Evolutionary conservation across 2,797 vertebrate genomes (phyloP).

Genomic region (Steatocranus sp.): DNA sequence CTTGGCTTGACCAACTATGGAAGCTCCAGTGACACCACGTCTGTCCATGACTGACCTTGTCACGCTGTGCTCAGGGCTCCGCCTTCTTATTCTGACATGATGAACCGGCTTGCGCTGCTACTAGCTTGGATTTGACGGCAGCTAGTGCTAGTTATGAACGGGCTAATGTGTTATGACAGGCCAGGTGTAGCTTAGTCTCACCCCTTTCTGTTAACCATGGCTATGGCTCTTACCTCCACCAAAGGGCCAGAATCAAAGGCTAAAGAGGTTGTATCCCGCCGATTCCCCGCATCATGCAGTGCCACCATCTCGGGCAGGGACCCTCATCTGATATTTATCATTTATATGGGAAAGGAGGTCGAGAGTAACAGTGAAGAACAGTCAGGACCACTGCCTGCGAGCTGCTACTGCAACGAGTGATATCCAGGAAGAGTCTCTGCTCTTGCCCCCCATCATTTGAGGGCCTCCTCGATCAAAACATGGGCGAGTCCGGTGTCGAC

Average conservation of each 20-base stretch:
- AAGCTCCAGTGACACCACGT: background rate
- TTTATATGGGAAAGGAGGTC: background rate
- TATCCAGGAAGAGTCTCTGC: background rate
- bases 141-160: background rate
- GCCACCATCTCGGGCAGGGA: background rate
- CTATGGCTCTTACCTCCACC: background rate
- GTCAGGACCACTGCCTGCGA: background rate
- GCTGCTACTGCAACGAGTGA: background rate
- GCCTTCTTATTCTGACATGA: background rate
- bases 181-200: background rate
- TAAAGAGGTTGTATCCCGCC: background rate
- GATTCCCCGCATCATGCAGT: background rate
- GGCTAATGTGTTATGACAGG: background rate
- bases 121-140: background rate
- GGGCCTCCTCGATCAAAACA: background rate
- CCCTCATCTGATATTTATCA: background rate
- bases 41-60: background rate
- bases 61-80: background rate
- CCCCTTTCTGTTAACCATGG: background rate
- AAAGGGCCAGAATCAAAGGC: background rate
- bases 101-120: accelerated
- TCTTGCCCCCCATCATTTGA: background rate
- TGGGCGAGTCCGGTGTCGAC: background rate
- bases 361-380: background rate
- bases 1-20: background rate